Evolutionary conservation across 1,140 invertebrate genomes (phyloP).

Genomic region (Platyura marginata): DNA sequence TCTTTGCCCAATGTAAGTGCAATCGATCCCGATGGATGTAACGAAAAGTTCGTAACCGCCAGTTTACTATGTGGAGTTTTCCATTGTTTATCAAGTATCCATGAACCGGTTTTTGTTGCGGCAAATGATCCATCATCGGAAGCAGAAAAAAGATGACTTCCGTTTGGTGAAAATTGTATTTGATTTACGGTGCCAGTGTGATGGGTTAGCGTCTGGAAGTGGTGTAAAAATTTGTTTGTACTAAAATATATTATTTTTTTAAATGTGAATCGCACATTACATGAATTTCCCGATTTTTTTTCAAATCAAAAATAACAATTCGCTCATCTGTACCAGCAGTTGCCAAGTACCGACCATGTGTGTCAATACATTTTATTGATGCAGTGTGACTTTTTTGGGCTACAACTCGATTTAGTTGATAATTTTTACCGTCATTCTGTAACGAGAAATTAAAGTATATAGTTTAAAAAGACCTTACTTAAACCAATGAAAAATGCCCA

Average conservation of each 20-base stretch:
- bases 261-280: constrained; percentile 10
- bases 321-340: constrained; percentile 82
- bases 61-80: constrained; percentile 47
- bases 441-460: too few relatives aligned
- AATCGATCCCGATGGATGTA: constrained; percentile 80
- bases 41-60: constrained; percentile 44
- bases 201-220: constrained; percentile 42
- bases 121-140: constrained; percentile 71
- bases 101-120: constrained; percentile 62
- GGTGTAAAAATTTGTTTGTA: not conserved
- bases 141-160: constrained; percentile 59
- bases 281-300: constrained; percentile 52
- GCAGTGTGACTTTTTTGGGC: constrained; percentile 64
- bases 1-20: constrained; percentile 73
- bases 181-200: constrained; percentile 68
- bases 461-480: too few relatives aligned
- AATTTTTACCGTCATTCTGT: too few relatives aligned
- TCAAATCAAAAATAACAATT: constrained; percentile 71
- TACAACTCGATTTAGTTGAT: too few relatives aligned
- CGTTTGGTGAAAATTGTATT: constrained; percentile 52
- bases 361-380: constrained; percentile 53
- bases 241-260: not conserved
- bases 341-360: constrained; percentile 54
- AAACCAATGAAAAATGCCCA: too few relatives aligned
- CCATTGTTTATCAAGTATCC: constrained; percentile 67